Evolutionary conservation across 1,140 invertebrate species (phyloP), one percentile per base, ranked within the genome.

Genomic region (Magallana angulata): DNA sequence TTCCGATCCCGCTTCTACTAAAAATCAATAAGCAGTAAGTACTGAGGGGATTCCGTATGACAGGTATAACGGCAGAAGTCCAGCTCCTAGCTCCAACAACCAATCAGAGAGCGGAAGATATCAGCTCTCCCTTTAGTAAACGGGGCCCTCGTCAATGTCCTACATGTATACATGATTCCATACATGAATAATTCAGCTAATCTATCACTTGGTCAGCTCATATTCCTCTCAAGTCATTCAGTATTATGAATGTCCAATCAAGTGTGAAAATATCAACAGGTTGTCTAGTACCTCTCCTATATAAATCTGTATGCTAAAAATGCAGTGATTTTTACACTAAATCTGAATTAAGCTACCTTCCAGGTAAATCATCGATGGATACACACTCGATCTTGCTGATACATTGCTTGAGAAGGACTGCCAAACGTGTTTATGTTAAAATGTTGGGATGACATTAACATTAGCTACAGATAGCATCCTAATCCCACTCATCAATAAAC

Each of bases 401-500:
- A 76, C 68, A 76, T 76, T 30, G 36, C 68, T 76, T 76, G 4
- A 76, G 24, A 76, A 18, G 18, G 24, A 30, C 68, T 76, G 8
- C 68, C 30, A 76, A 36, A 36, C 18, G 11, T 76, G 68, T 36
- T 48, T 76, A 30, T 76, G 68, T 30, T 30, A 76, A 18, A 76
- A 76, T 30, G 68, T 76, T 76, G 68, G 24, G 24, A 76, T 76
- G 68, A 76, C 68, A 76, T 76, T 30, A 76, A 76, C 68, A 76
- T 76, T 36, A 76, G 64, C 64, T 71, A 71, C 64, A 71, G n/a
- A 71, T 71, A 71, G 68, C 68, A 12, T 8, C 30, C 24, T 36
- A 76, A 76, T 76, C 68, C 68, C 18, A 24, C 24, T 76, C 68
- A 76, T 76, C 68, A 76, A 76, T 76, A 76, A 76, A 76, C 68